Evolutionary conservation across 2,113 vertebrate species (phyloP).

Genomic region (Cricetomys ansorgei): DNA sequence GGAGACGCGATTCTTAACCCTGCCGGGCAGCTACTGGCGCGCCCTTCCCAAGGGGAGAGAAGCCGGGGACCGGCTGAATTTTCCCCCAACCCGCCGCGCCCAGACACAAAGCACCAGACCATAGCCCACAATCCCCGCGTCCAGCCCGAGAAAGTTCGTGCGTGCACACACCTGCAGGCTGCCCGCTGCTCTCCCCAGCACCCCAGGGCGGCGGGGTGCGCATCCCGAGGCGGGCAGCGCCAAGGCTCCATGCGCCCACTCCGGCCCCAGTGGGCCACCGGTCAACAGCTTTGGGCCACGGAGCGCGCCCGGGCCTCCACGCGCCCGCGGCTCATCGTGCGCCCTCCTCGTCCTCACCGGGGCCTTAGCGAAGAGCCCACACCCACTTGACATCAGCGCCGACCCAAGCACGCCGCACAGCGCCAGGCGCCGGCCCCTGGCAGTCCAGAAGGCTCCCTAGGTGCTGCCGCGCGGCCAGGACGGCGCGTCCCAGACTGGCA

Average conservation of each 20-base stretch:
- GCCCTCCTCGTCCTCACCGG: constrained; percentile 78
- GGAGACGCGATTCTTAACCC: constrained; percentile 55
- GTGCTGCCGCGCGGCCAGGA: constrained; percentile 36
- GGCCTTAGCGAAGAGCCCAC: constrained; percentile 84
- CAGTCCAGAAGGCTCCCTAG: constrained; percentile 32
- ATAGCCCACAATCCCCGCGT: not conserved
- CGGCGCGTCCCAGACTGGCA: constrained; percentile 63
- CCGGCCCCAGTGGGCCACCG: not conserved
- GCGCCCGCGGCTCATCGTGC: constrained; percentile 75
- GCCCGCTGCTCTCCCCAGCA: constrained; percentile 56
- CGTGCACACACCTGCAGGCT: constrained; percentile 91
- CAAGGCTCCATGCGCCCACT: constrained; percentile 66
- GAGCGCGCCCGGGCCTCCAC: constrained; percentile 58
- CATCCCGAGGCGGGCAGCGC: constrained; percentile 50
- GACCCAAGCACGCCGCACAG: constrained; percentile 74
- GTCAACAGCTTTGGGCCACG: constrained; percentile 61
- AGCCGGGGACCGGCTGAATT: constrained; percentile 58
- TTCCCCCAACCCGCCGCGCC: not conserved
- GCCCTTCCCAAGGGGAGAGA: constrained; percentile 53
- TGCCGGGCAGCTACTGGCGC: constrained; percentile 64
- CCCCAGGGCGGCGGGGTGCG: constrained; percentile 48
- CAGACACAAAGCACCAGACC: constrained; percentile 60
- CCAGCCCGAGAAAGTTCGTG: constrained; percentile 74
- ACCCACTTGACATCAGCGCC: constrained; percentile 87
- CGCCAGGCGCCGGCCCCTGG: constrained; percentile 58